Evolutionary conservation across 2,113 vertebrate genomes (phyloP).

Genomic region (Zapus hudsonius): DNA sequence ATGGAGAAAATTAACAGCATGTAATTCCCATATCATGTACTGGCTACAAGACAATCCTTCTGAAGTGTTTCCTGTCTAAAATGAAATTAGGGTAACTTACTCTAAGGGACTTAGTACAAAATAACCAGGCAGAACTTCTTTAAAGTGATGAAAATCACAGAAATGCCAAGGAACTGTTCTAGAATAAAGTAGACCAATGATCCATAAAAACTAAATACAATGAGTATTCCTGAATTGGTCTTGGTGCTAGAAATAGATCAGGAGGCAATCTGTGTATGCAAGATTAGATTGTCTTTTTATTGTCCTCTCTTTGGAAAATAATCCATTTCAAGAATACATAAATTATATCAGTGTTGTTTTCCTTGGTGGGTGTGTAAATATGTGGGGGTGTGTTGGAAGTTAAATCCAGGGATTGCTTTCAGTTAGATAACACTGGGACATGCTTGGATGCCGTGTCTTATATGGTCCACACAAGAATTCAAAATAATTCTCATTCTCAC

Average conservation of each 20-base stretch:
- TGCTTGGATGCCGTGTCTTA: background rate
- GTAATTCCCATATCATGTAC: no score
- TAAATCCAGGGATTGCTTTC: background rate
- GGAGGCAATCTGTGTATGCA: background rate
- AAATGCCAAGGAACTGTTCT: background rate
- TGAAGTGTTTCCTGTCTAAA: background rate
- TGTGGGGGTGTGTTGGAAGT: background rate
- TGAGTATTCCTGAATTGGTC: background rate
- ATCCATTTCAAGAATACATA: background rate
- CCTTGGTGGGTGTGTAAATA: background rate
- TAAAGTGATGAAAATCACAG: background rate
- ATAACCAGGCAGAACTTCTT: rapidly evolving
- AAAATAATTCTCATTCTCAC: background rate
- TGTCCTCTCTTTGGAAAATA: background rate
- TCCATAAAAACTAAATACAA: background rate
- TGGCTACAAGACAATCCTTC: background rate
- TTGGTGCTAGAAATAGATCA: background rate
- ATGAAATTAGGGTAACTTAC: background rate
- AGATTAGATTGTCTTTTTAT: background rate
- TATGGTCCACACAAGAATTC: background rate
- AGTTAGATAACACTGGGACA: background rate
- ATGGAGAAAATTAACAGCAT: no score
- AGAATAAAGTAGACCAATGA: background rate
- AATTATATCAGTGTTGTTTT: background rate
- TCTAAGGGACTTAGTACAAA: background rate